These are phyloP conservation scores for Strigops habroptila DNA, from an alignment of 2,113 vertebrate genomes.

Conservation along the genomic window DNA sequence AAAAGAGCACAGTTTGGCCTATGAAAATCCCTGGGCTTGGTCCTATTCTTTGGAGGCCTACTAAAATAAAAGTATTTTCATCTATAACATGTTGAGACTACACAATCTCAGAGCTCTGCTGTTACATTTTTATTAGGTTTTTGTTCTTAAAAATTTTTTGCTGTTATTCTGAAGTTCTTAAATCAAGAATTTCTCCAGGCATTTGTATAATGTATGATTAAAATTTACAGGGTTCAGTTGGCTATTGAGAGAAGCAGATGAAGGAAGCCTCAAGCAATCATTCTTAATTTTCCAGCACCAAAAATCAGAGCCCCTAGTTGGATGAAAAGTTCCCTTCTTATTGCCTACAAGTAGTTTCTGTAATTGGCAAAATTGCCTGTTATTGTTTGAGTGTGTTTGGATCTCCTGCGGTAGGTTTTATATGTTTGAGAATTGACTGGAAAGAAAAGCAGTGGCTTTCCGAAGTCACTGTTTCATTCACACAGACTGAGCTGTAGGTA, in stretches of 20 bases:
- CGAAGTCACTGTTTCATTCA: constrained; percentile 64
- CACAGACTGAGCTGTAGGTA: constrained; percentile 34
- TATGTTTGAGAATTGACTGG: constrained; percentile 61
- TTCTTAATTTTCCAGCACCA: constrained; percentile 3
- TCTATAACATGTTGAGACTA: background rate
- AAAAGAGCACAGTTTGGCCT: background rate
- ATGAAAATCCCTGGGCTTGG: background rate
- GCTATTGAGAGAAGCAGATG: background rate
- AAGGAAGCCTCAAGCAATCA: constrained; percentile 1
- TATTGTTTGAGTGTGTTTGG: constrained; percentile 55
- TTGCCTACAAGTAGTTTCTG: constrained; percentile 27
- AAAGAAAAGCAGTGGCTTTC: constrained; percentile 66
- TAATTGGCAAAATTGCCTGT: constrained; percentile 54
- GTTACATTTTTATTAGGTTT: background rate
- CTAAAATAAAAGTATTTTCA: background rate
- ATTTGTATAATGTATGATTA: background rate
- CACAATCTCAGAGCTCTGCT: background rate
- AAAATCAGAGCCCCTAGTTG: background rate
- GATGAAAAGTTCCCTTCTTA: constrained; percentile 51
- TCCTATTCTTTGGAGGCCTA: background rate
- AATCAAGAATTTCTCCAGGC: background rate
- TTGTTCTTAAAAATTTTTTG: background rate
- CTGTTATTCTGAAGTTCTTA: background rate
- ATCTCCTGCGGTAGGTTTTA: constrained; percentile 58
- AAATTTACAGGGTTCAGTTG: background rate